Conservation (phyloP, 2,888 invertebrate species). For the Bellardia pandia region DNA sequence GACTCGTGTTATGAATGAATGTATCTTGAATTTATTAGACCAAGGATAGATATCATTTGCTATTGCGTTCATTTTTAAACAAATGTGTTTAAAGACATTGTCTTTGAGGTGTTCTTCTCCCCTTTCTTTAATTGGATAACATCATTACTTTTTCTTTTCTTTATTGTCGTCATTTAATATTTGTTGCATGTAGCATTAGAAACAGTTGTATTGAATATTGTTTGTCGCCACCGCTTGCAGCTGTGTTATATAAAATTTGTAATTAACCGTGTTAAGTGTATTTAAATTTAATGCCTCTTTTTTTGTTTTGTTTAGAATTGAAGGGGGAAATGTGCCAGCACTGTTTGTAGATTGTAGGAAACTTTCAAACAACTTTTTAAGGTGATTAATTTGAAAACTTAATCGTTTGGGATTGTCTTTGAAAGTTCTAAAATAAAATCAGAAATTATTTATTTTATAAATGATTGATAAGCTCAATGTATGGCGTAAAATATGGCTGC, state of each 20-base stretch:
- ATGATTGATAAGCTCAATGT: conserved; percentile 37
- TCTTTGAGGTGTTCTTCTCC: conserved; percentile 35
- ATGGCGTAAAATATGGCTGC: neutral
- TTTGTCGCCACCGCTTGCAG: conserved; percentile 75
- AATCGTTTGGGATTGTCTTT: conserved; percentile 57
- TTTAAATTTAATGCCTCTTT: conserved; percentile 71
- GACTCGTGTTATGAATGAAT: conserved; percentile 58
- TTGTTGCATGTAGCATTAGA: conserved; percentile 18
- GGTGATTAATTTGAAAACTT: conserved; percentile 66
- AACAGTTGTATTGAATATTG: conserved; percentile 37
- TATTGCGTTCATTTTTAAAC: conserved; percentile 33
- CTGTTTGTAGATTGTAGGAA: conserved; percentile 11
- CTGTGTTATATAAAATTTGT: conserved; percentile 82
- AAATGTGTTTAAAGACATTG: conserved; percentile 19
- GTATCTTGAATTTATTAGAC: conserved; percentile 63
- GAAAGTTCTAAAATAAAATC: conserved; percentile 28
- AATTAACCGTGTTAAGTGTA: conserved; percentile 82
- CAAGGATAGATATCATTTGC: conserved; percentile 50
- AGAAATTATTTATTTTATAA: conserved; percentile 27
- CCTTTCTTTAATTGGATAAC: conserved; percentile 20
- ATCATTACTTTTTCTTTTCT: conserved; percentile 28
- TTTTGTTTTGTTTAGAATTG: neutral
- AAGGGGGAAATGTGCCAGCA: neutral
- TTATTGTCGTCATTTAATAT: conserved; percentile 18
- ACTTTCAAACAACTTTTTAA: conserved; percentile 33